Percentiles rank a stretch among this genome's conserved stretches.
These are phyloP conservation scores for Habroteleia sp. DNA, from an alignment of 2,888 invertebrate species.

Conservation along the genomic window DNA sequence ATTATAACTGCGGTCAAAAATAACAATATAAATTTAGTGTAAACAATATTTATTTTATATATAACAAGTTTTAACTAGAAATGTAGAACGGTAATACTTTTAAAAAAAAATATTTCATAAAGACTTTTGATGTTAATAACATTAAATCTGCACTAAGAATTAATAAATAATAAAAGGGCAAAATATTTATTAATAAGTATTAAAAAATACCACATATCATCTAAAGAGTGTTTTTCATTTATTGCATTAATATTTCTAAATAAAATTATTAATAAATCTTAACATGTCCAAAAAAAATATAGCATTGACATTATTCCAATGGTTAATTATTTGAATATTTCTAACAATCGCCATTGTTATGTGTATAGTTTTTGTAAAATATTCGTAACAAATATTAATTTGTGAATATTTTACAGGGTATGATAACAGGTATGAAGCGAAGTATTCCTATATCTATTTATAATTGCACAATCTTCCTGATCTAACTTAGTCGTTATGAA, in stretches of 20 bases:
- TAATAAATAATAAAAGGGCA: too few species aligned
- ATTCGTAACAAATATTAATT: slow-evolving; percentile 7
- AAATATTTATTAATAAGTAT: too few species aligned
- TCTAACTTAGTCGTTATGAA: slow-evolving; percentile 26
- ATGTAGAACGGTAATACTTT: too few species aligned
- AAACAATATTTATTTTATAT: too few species aligned
- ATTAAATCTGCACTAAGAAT: too few species aligned
- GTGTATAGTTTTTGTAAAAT: slow-evolving; percentile 15
- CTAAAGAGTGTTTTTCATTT: background rate
- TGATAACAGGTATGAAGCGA: slow-evolving; percentile 35
- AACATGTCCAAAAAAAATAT: too few species aligned
- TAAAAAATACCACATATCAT: too few species aligned
- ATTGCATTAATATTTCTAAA: background rate
- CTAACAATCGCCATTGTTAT: slow-evolving; percentile 21
- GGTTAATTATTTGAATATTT: slow-evolving; percentile 1
- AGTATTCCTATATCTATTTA: slow-evolving; percentile 27
- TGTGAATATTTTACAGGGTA: slow-evolving; percentile 19
- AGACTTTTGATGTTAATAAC: too few species aligned
- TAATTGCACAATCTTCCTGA: slow-evolving; percentile 24
- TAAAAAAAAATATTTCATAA: too few species aligned
- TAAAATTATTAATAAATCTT: background rate
- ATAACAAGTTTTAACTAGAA: too few species aligned
- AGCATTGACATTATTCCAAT: slow-evolving; percentile 27
- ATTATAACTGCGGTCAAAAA: too few species aligned
- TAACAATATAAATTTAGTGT: too few species aligned